Evolutionary conservation across 2,888 invertebrate genomes (phyloP).

Genomic region (Prosapia bicincta): DNA sequence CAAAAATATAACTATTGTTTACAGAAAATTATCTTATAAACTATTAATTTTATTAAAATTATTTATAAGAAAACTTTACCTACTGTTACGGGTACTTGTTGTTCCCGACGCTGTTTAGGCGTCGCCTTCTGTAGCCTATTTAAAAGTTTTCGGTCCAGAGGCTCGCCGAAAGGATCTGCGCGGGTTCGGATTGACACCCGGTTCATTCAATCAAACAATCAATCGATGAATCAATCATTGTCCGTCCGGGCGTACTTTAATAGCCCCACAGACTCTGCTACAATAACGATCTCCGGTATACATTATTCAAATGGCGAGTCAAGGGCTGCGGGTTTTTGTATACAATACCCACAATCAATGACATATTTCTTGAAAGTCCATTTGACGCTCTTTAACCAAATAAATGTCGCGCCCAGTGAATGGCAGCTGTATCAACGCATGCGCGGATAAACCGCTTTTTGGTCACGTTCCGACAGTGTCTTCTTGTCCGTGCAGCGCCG

Average conservation of each 20-base stretch:
- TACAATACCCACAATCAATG: not conserved
- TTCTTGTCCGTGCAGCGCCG: not conserved
- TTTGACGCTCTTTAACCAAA: conserved; percentile 2
- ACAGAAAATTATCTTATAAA: no score
- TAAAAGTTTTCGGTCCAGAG: no score
- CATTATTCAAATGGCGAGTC: not conserved
- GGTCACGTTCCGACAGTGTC: not conserved
- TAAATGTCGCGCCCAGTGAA: not conserved
- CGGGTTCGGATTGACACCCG: not conserved
- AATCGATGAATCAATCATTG: not conserved
- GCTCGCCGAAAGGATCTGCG: no score
- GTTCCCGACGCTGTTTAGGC: no score
- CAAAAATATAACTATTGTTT: no score
- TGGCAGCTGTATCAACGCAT: not conserved
- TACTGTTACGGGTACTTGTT: no score
- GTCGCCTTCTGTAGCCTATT: no score
- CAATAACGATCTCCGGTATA: not conserved
- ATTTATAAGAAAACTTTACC: no score
- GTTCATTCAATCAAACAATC: not conserved
- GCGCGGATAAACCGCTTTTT: not conserved
- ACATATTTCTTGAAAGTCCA: not conserved
- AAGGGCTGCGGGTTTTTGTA: not conserved
- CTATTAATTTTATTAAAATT: no score
- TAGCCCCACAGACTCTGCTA: not conserved
- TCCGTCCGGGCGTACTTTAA: not conserved